A percentile compares a stretch with the other conserved stretches of the same genome.
Conservation (phyloP, 2,113 vertebrate genomes). For the Charadrius vociferus region DNA sequence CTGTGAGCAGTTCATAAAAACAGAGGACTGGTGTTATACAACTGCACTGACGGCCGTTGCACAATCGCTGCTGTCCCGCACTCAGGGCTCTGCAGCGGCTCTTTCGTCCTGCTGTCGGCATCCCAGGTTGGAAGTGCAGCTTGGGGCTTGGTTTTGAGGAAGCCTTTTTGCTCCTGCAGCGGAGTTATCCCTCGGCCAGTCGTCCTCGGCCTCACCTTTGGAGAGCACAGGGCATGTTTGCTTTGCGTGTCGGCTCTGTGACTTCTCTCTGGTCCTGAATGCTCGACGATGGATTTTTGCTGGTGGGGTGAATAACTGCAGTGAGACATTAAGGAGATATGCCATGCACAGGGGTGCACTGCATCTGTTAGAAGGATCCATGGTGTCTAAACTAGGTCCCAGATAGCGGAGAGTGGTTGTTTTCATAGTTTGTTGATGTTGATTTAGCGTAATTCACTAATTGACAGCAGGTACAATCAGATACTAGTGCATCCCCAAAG, state of each 20-base stretch:
- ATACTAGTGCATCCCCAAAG: background rate
- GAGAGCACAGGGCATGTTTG: background rate
- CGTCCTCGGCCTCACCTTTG: background rate
- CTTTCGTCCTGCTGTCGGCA: background rate
- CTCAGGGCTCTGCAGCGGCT: accelerated
- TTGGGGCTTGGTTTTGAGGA: background rate
- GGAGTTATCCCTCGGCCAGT: background rate
- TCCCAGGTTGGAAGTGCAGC: background rate
- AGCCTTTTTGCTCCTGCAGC: background rate
- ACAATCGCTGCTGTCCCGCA: background rate
- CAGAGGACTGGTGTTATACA: slow-evolving; percentile 27
- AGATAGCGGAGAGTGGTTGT: background rate
- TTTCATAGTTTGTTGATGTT: background rate
- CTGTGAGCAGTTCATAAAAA: background rate
- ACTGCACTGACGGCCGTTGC: background rate
- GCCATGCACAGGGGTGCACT: background rate
- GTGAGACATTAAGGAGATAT: accelerated
- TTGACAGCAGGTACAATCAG: background rate
- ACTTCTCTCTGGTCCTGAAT: background rate
- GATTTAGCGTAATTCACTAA: background rate
- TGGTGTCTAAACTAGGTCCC: background rate
- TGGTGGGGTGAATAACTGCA: background rate
- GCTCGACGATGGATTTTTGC: background rate
- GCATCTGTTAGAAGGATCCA: background rate
- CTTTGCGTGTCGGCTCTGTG: accelerated